phyloP scores from a whole-genome alignment of 2,797 vertebrate genomes.

The Sebastolobus alascanus region DNA sequence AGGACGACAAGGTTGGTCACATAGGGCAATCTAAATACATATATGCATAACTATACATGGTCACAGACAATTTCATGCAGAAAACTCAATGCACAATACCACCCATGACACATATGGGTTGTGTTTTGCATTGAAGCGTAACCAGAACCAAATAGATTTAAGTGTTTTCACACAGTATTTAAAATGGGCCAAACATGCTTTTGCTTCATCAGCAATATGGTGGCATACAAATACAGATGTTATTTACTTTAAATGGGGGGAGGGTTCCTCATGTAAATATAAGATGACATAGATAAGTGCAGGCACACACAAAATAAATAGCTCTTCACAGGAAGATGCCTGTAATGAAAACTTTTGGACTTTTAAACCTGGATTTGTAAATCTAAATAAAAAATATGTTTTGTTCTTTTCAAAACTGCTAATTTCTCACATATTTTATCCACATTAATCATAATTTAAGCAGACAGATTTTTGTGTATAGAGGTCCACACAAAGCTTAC shows the following conservation, averaged over 20 bases:
- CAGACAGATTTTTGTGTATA: background rate
- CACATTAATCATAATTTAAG: background rate
- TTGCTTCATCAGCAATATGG: background rate
- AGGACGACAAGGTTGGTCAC: constrained; percentile 95
- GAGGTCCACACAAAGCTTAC: constrained; percentile 18
- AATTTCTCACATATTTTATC: background rate
- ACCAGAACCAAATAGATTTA: background rate
- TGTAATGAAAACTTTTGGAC: too few species aligned
- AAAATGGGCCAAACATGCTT: background rate
- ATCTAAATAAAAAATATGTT: background rate
- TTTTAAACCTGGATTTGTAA: background rate
- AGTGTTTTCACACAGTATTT: background rate
- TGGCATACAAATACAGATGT: background rate
- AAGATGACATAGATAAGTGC: background rate
- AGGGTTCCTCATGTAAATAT: background rate
- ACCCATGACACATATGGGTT: background rate
- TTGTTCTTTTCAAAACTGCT: background rate
- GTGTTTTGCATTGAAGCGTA: background rate
- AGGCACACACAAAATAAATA: background rate
- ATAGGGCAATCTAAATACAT: background rate
- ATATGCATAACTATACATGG: too few species aligned
- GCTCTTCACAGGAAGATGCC: background rate
- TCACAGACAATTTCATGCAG: background rate
- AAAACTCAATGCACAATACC: background rate
- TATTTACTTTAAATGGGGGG: background rate